Evolutionary conservation across 2,888 invertebrate genomes (phyloP), one percentile per base, ranked within the genome.

Genomic region (Drosophila nr. perissopoda): DNA sequence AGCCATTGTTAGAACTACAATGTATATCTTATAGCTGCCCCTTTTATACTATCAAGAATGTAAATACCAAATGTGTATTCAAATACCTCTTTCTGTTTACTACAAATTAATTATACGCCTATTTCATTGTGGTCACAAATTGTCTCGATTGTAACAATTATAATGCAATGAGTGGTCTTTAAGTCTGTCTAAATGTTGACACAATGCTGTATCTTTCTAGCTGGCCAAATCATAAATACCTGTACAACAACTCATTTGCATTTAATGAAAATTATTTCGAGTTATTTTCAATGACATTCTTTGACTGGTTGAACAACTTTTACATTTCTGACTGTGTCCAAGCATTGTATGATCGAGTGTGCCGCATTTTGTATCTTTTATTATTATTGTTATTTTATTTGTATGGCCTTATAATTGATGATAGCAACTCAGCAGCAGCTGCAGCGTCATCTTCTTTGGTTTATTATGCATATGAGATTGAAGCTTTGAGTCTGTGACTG

Each of bases 241-340:
- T 57, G 51, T 53, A 60, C 63, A 69, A 54, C 74, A 76, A 72
- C 40, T 59, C 76, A 79, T 78, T 79, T 79, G 71, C 76, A 78
- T 78, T 58, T 25, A 40, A 62, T 64, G 75, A 74, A 70, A 57
- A 60, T 46, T 33, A 13, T 64, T 59, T 58, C 48, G 46, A 58
- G 54, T 49, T 54, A 56, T 59, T 60, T 66, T 81, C 79, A 74
- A 73, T 74, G 77, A 76, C 82, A 89, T 88, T 89, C 90, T 82
- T 83, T 57, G 53, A 84, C 73, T 80, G 68, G 90, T 83, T 74
- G 72, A 76, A 81, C 89, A 82, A 91, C 91, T 91, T 91, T 91
- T 91, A 91, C 91, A 84, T 90, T 90, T 84, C 69, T 65, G 57
- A 16, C 31, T 65, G 64, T 51, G 40, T 31, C 57, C 56, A 48